Evolutionary conservation across 2,113 vertebrate genomes (phyloP).

Genomic region (Vanacampus margaritifer): DNA sequence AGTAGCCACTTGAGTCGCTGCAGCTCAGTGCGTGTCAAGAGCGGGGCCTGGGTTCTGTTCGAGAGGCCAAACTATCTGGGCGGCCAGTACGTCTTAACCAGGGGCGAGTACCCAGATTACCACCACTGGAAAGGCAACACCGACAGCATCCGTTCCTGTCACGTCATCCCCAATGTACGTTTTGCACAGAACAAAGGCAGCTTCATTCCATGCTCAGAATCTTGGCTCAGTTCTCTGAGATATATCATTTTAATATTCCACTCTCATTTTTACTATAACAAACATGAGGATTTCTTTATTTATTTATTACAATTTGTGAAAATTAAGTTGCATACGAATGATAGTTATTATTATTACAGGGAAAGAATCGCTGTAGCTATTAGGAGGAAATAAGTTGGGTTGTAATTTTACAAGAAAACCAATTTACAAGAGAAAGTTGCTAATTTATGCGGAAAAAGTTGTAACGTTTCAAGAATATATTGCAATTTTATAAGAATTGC

Average conservation of each 20-base stretch:
- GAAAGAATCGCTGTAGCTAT: no score
- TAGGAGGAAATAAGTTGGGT: no score
- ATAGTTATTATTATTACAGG: no score
- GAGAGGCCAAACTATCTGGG: conserved; percentile 52
- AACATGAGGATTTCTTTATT: no score
- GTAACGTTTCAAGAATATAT: no score
- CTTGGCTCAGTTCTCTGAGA: neutral
- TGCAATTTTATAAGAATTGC: no score
- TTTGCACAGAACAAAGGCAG: neutral
- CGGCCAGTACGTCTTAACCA: conserved; percentile 47
- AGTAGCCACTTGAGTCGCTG: conserved; percentile 47
- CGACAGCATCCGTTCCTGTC: conserved; percentile 42
- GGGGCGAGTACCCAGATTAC: conserved; percentile 55
- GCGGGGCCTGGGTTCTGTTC: conserved; percentile 58
- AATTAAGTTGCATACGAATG: no score
- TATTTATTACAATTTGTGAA: no score
- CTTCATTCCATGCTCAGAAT: neutral
- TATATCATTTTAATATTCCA: neutral
- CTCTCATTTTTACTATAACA: neutral
- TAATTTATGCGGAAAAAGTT: no score
- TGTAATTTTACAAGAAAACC: no score
- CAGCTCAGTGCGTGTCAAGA: conserved; percentile 56
- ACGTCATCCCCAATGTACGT: conserved; percentile 27
- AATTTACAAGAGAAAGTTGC: no score
- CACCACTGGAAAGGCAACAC: conserved; percentile 49